Evolutionary conservation across 23 tunicate species (phyloP), one percentile per base, ranked within the genome.

Genomic region (Clavelina lepadiformis): DNA sequence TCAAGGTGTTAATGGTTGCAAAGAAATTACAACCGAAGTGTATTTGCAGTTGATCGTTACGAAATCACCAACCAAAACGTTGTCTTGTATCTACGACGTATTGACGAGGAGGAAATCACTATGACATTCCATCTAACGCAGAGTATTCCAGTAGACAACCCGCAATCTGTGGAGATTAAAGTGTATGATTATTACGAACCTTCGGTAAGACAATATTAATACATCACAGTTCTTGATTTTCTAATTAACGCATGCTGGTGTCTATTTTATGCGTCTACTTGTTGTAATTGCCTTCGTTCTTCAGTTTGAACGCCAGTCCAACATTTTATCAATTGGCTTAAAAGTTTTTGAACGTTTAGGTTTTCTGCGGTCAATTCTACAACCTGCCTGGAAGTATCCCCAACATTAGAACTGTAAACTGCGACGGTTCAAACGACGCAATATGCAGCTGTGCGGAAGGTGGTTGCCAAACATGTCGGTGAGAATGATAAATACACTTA

Each of bases 391-490:
- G 62, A 15, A 34, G 32, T 3, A 3, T 38, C 15, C 60, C 51
- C 1, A 4, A 55, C 22, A 32, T 83, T 26, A 71, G 78, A 60
- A 83, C 91, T 0, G 35, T 82, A 15, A 35, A 45, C 30, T 80
- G 86, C 45, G 55, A 47, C 5, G 72, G 35, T 32, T 35, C 8
- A 7, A 45, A 52, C 24, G 70, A 47, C 38, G 56, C 28, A 15
- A 19, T 63, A 5, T 63, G 68, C 31, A 63, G 50, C 24, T 63
- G 85, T 55, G 85, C 85, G 3, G 91, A 83, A 68, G 91, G 91
- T 3, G 91, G 91, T 13, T 83, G 91, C 46, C 56, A 58, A 3
- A 75, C 69, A 6, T 83, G 82, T 82, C 68, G 91, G 91, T 83
- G 6, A 8, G 64, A 28, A 30, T 23, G 15, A 41, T n/a, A n/a